Evolutionary conservation across 2,113 vertebrate species (phyloP), one percentile per base, ranked within the genome.

Genomic region (Thomomys bottae): DNA sequence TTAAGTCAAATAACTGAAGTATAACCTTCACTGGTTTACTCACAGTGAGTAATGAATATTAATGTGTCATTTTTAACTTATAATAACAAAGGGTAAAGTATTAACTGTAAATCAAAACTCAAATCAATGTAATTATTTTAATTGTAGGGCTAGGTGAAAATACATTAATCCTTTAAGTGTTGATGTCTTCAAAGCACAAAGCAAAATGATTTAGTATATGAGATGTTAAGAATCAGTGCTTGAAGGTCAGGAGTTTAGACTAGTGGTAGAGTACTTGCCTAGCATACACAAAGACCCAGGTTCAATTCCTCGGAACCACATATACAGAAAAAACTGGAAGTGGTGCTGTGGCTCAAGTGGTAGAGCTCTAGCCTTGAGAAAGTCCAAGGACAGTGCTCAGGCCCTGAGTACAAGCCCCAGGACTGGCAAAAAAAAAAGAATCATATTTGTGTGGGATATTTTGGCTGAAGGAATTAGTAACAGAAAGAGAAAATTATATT

Each of bases 111-210:
- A 89, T 70, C 3, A 83, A 82, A 2, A 5, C 68, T 76, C 45
- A 95, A 38, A 81, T 24, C 34, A 89, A 75, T 20, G 2, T 79
- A 81, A 90, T 90, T 72, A 85, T 82, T 82, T 83, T 76, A 75
- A 83, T 59, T 80, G 36, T 72, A 17, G 86, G 63, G 34, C 80
- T 86, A 67, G 6, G 28, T 80, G 24, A 42, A 75, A 79, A 76
- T 63, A 8, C 3, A 26, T 63, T 42, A 66, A 92, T 2, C 49
- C 30, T 20, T 77, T 83, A 42, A 84, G 78, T 68, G 4, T 36
- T 75, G 30, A 61, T 40, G 30, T 76, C 72, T 77, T 88, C 59
- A 88, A 84, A 86, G 17, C 71, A 76, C 34, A 18, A 90, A 45
- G 45, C 45, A 45, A 45, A 45, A 9, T 36, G 42, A 83, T 76